A percentile compares a stretch with the other conserved stretches of the same genome.
These are phyloP conservation scores for Martes martes DNA, from an alignment of 2,113 vertebrate genomes.

Conservation along the genomic window DNA sequence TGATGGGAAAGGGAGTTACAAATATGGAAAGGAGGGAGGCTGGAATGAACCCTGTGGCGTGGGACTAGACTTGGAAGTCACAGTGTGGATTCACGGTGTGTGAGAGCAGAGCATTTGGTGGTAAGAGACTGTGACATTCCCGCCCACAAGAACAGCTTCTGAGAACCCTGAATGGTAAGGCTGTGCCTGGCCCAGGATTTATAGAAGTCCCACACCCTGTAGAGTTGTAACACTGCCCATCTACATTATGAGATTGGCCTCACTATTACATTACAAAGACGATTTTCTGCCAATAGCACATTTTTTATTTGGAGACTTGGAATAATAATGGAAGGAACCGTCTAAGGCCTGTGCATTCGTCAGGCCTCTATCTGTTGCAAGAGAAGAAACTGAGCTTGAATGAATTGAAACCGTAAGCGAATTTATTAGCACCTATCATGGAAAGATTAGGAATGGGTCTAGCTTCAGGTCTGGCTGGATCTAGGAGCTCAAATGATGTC, in stretches of 20 bases:
- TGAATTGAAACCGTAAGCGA: neutral
- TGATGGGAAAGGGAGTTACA: neutral
- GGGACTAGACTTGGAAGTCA: neutral
- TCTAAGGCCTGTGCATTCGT: neutral
- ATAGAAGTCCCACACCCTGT: neutral
- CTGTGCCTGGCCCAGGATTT: neutral
- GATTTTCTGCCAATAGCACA: constrained; percentile 4
- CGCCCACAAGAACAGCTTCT: neutral
- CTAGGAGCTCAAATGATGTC: too few species aligned
- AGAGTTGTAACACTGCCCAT: neutral
- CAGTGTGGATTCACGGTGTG: neutral
- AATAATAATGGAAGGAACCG: neutral
- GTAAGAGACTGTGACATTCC: too few species aligned
- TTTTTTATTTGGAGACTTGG: constrained; percentile 23
- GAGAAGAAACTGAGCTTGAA: neutral
- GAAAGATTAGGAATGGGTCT: neutral
- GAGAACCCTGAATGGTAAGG: neutral
- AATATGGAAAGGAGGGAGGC: neutral
- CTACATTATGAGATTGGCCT: neutral
- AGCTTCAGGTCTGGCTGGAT: neutral
- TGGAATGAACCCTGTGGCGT: neutral
- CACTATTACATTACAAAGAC: neutral
- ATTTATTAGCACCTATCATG: neutral
- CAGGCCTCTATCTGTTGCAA: neutral
- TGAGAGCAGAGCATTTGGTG: neutral